A percentile compares a stretch with the other conserved stretches of the same genome.
phyloP scores from a whole-genome alignment of 2,888 invertebrate genomes.

The Plemyria rubiginata region DNA sequence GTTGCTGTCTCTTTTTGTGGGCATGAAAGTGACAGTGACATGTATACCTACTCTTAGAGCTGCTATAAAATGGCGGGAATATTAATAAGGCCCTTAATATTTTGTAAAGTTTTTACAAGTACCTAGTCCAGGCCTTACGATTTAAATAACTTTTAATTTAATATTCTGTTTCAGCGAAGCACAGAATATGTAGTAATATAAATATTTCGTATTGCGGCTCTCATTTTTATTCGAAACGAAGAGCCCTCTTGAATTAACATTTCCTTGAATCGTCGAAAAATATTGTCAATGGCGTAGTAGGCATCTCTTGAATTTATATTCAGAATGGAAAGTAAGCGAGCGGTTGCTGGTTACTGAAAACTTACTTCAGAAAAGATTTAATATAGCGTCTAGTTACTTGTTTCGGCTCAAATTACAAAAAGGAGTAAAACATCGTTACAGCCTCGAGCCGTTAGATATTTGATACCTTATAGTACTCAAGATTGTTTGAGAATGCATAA shows the following conservation, averaged over 20 bases:
- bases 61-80: no score
- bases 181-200: background rate
- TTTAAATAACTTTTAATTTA: background rate
- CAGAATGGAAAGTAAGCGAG: conserved; percentile 37
- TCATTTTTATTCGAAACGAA: conserved; percentile 47
- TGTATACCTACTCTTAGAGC: no score
- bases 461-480: no score
- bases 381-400: background rate
- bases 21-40: no score
- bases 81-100: no score
- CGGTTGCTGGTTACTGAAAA: conserved; percentile 12
- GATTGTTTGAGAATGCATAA: no score
- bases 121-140: background rate
- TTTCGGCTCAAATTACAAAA: background rate
- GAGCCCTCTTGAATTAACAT: conserved; percentile 48
- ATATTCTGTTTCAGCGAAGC: background rate
- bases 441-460: no score
- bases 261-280: conserved; percentile 48
- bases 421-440: background rate
- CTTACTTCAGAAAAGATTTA: background rate
- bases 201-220: conserved; percentile 28
- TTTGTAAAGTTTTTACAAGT: no score
- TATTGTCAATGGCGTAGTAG: conserved; percentile 44
- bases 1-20: no score
- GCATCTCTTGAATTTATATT: conserved; percentile 46